Evolutionary conservation across 2,113 vertebrate genomes (phyloP).

Genomic region (Pongo abelii): DNA sequence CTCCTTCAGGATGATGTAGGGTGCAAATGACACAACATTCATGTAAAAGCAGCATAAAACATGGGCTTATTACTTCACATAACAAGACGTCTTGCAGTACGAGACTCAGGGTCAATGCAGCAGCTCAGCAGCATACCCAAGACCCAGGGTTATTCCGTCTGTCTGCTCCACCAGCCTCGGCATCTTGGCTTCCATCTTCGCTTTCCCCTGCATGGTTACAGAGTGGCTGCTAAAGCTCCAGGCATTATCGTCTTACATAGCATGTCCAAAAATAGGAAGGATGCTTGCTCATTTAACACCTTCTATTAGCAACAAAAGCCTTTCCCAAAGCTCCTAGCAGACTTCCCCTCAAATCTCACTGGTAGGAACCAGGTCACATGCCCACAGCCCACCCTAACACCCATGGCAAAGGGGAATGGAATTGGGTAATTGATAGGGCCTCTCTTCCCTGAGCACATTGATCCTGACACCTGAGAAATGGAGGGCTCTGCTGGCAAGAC

Average conservation of each 20-base stretch:
- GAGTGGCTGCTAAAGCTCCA: no score
- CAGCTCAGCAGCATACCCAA: neutral
- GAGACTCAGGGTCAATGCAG: neutral
- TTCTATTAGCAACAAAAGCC: neutral
- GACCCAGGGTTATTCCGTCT: no score
- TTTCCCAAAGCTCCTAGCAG: neutral
- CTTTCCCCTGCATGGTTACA: neutral
- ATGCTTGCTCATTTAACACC: neutral
- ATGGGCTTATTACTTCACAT: neutral
- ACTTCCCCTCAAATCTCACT: neutral
- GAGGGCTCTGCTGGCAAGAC: neutral
- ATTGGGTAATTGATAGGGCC: neutral
- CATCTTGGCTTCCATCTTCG: neutral
- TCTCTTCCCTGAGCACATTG: neutral
- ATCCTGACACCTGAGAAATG: neutral
- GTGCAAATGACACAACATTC: neutral
- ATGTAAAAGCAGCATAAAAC: neutral
- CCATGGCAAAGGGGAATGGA: neutral
- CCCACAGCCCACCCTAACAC: neutral
- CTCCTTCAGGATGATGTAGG: neutral
- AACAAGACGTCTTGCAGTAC: accelerated
- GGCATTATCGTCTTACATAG: neutral
- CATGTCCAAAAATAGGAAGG: neutral
- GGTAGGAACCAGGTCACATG: neutral
- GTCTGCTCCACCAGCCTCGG: neutral